A percentile compares a stretch with the other conserved stretches of the same genome.
Conservation (phyloP, 2,888 invertebrate genomes). For the Zhuqinia jingwanae region DNA sequence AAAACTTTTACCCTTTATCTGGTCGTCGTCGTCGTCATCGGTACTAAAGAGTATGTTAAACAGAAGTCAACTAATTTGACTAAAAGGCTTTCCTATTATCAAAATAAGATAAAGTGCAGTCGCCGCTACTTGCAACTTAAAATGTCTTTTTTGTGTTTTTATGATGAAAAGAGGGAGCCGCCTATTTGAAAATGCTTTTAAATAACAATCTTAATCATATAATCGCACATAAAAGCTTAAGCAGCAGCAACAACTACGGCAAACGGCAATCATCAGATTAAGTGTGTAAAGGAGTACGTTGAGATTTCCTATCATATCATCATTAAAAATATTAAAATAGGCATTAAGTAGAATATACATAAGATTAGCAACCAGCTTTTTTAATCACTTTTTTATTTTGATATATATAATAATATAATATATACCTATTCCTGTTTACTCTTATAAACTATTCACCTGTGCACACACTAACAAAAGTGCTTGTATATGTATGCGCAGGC, state of each 20-base stretch:
- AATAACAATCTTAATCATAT: neutral
- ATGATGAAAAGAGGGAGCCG: neutral
- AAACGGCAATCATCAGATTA: neutral
- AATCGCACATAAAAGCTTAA: conserved; percentile 18
- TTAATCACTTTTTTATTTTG: too few species aligned
- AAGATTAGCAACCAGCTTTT: too few species aligned
- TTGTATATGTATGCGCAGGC: too few species aligned
- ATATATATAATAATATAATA: too few species aligned
- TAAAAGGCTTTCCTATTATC: conserved; percentile 25
- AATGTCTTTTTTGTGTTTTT: neutral
- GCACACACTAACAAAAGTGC: neutral
- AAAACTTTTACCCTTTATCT: conserved; percentile 41
- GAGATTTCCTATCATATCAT: neutral
- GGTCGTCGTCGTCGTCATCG: too few species aligned
- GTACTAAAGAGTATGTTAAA: neutral
- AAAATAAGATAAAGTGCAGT: neutral
- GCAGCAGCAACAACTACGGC: too few species aligned
- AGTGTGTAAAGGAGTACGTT: conserved; percentile 1
- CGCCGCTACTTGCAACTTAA: neutral
- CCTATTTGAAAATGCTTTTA: conserved; percentile 1
- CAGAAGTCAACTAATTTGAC: neutral
- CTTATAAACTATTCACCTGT: neutral
- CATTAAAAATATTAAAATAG: neutral
- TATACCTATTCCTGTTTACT: neutral
- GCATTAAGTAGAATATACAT: too few species aligned